phyloP scores from a whole-genome alignment of 2,113 vertebrate species.

The Lophius piscatorius region DNA sequence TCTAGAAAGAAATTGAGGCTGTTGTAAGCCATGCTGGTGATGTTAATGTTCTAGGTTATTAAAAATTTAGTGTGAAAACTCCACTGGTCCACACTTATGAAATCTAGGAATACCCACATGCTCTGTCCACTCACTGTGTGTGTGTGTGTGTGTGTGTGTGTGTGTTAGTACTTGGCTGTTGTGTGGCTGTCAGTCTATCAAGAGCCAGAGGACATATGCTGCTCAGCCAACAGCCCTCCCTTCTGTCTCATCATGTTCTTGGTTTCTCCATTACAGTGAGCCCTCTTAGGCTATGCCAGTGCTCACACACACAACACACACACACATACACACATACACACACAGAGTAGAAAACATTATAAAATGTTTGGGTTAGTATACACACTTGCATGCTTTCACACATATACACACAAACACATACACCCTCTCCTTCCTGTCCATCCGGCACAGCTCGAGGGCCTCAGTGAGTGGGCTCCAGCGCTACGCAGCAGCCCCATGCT shows the following conservation, averaged over 20 bases:
- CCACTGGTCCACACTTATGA: slow-evolving; percentile 2
- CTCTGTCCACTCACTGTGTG: slow-evolving; percentile 3
- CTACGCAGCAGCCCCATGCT: slow-evolving; percentile 32
- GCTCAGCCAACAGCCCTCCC: slow-evolving; percentile 57
- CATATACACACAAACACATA: slow-evolving; percentile 5
- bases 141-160: slow-evolving; percentile 21
- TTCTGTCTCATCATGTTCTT: slow-evolving; percentile 60
- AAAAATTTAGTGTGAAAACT: slow-evolving; percentile 33
- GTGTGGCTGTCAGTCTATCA: slow-evolving; percentile 43
- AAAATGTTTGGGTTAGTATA: slow-evolving; percentile 13
- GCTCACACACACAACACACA: slow-evolving; percentile 15
- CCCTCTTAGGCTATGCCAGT: slow-evolving; percentile 57
- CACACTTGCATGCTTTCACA: slow-evolving; percentile 6
- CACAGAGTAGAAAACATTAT: slow-evolving; percentile 22
- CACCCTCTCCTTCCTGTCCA: slow-evolving; percentile 24
- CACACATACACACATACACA: slow-evolving; percentile 19
- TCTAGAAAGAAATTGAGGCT: not conserved
- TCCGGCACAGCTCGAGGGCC: slow-evolving; percentile 58
- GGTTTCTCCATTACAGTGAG: slow-evolving; percentile 61
- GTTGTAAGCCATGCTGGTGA: not conserved
- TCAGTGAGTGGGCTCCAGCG: slow-evolving; percentile 52
- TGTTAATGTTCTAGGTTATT: slow-evolving; percentile 31
- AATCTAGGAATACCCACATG: slow-evolving; percentile 24
- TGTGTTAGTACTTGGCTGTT: slow-evolving; percentile 10
- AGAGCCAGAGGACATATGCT: slow-evolving; percentile 60